A percentile compares a stretch with the other conserved stretches of the same genome.
These are phyloP conservation scores for Bursaphelenchus mucronatus DNA, from an alignment of 1,140 invertebrate species.

Conservation along the genomic window DNA sequence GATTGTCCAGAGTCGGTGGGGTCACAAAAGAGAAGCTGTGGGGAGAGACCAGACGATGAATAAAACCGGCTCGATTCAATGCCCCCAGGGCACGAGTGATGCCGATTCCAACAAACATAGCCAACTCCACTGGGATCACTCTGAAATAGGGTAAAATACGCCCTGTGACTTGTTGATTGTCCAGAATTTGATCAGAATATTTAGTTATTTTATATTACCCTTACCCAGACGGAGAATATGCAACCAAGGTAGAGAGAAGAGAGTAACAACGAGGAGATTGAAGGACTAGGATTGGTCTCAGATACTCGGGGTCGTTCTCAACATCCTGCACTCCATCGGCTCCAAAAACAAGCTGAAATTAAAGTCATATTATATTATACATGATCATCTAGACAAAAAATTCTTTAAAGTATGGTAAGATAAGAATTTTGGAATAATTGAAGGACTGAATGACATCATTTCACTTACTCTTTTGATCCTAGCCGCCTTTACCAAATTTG, in stretches of 20 bases:
- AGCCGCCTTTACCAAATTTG: constrained; percentile 33
- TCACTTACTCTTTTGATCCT: constrained; percentile 18
- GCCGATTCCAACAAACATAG: constrained; percentile 27
- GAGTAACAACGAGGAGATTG: constrained; percentile 15
- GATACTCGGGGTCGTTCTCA: constrained; percentile 35
- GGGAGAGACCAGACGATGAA: constrained; percentile 35
- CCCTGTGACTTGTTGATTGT: not conserved
- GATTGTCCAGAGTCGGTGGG: constrained; percentile 25
- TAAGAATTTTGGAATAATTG: not conserved
- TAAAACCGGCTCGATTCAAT: constrained; percentile 32
- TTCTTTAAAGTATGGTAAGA: not conserved
- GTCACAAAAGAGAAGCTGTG: constrained; percentile 31
- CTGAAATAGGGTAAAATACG: constrained; percentile 10
- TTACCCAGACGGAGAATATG: constrained; percentile 33
- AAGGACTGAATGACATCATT: too few species aligned
- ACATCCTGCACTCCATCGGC: constrained; percentile 22
- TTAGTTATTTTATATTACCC: not conserved
- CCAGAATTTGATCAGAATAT: not conserved
- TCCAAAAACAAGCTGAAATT: constrained; percentile 32
- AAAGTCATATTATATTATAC: constrained; percentile 9
- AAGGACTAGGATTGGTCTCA: constrained; percentile 27
- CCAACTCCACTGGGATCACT: constrained; percentile 25
- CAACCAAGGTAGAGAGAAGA: constrained; percentile 22
- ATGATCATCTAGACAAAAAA: not conserved
- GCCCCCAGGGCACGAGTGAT: constrained; percentile 32